Base-by-base conservation (phyloP, 2,888 invertebrate species). In the Stenchaetothrips biformis region DNA sequence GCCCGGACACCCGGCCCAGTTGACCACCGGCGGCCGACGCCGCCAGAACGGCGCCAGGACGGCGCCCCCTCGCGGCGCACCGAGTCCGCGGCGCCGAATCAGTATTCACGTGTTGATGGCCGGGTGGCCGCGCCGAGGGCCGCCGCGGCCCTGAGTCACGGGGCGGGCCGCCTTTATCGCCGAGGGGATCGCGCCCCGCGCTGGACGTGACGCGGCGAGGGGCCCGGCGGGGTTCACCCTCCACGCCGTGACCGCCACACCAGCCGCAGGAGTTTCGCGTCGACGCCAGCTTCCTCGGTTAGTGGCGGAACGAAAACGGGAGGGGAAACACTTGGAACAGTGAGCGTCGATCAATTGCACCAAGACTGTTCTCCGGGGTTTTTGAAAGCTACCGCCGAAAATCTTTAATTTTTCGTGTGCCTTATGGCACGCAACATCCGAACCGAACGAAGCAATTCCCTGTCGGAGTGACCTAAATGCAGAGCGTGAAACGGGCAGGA, bases 11-110 rank as follows among this genome's bases (percentile, higher is more conserved):
- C 53, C 13, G 53, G 7, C 67, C 67, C 67, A 74, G 67, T 74
- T 74, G 67, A 74, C 67, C 67, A 74, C 67, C 67, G 67, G 67
- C 67, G 67, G 67, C 67, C 67, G 67, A 74, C 21, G 67, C 67
- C 67, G 9, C 21, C 37, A 37, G 37, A 7, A 11, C 25, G 21
- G 8, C 18, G 67, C 21, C 21, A 9, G 67, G 8, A 11, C 25
- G 21, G 8, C 9, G 11, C 25, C 6, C 9, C 67, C 21, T 21
- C 21, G 21, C 67, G 67, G 21, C 67, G 25, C 67, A 4, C 53
- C 67, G 67, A 1, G 67, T 25, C 25, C 53, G 53, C 53, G 53
- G 67, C 67, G 53, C 13, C 53, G 37, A 37, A 37, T 37, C 37
- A 37, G 37, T 37, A 37, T 37, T 37, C 59, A 59, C 59, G 16